A percentile compares a stretch with the other conserved stretches of the same genome.
Evolutionary conservation across 2,797 vertebrate species (phyloP).

Genomic region (Sebastes glaucus): DNA sequence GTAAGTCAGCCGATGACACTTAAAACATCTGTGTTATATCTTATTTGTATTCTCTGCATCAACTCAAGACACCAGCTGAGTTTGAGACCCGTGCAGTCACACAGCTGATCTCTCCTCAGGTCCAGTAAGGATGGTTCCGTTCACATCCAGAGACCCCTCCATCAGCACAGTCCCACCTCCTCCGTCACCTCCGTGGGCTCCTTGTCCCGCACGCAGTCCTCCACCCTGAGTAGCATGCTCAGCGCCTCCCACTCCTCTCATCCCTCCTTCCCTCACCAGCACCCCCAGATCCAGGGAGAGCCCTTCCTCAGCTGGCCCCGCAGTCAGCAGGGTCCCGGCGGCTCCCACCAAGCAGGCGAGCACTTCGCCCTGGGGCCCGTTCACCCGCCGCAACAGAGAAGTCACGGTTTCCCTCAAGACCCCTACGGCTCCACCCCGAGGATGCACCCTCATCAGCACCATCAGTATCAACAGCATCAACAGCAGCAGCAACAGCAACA

Average conservation of each 20-base stretch:
- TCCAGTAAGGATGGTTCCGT: conserved; percentile 88
- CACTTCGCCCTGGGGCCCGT: conserved; percentile 77
- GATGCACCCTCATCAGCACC: conserved; percentile 78
- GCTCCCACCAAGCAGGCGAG: conserved; percentile 80
- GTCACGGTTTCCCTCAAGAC: conserved; percentile 75
- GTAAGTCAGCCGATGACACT: neutral
- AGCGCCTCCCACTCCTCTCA: conserved; percentile 81
- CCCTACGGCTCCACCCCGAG: conserved; percentile 79
- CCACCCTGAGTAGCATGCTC: conserved; percentile 86
- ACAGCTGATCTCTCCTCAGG: conserved; percentile 75
- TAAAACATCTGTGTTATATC: neutral
- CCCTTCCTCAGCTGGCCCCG: conserved; percentile 79
- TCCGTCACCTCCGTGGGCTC: conserved; percentile 94
- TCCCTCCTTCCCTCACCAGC: conserved; percentile 77
- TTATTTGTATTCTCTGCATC: neutral
- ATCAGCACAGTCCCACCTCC: conserved; percentile 96
- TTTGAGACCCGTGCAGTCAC: neutral
- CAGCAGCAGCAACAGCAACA: conserved; percentile 79
- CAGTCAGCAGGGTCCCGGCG: conserved; percentile 53
- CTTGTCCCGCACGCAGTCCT: conserved; percentile 91
- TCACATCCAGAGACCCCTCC: conserved; percentile 86
- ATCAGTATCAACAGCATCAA: conserved; percentile 57
- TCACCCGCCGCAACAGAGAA: conserved; percentile 64
- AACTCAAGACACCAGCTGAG: neutral
- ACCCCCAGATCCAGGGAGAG: conserved; percentile 84